Conservation (phyloP, 1,140 invertebrate species). For the Brachionus rubens region DNA sequence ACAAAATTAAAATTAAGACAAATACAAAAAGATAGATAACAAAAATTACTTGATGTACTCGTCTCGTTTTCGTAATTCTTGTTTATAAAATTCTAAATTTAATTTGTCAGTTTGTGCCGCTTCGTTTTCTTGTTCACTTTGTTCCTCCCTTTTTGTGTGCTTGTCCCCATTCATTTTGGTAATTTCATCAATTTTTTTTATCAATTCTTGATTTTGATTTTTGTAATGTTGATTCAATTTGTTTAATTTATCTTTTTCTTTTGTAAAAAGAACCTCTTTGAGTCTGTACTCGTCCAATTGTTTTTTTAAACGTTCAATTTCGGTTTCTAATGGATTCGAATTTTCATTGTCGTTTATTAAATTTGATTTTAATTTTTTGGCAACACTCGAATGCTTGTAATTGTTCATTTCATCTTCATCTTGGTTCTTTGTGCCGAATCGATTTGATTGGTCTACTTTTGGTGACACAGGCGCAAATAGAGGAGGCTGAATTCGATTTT, state of each 20-base stretch:
- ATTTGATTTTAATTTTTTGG: background rate
- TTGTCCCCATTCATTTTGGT: background rate
- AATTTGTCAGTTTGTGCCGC: constrained; percentile 3
- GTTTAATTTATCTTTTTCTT: constrained; percentile 18
- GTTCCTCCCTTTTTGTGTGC: background rate
- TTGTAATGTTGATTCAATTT: background rate
- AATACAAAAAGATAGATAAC: background rate
- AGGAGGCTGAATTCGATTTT: background rate
- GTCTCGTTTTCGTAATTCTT: constrained; percentile 37
- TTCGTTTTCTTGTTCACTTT: background rate
- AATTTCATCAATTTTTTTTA: constrained; percentile 5
- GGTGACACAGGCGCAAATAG: background rate
- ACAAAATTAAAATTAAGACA: background rate
- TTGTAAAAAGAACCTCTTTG: background rate
- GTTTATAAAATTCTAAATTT: constrained; percentile 21
- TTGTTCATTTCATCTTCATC: background rate
- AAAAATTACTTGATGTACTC: constrained; percentile 31
- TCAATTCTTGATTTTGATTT: constrained; percentile 7
- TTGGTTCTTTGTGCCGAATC: no score
- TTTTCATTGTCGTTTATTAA: background rate
- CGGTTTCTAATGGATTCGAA: background rate
- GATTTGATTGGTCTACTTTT: background rate
- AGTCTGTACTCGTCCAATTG: background rate
- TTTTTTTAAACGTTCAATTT: background rate
- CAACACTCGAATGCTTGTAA: background rate